Percentiles rank a stretch among this genome's conserved stretches.
These are phyloP conservation scores for Plectrocnemia conspersa DNA, from an alignment of 1,140 invertebrate species.

Conservation along the genomic window DNA sequence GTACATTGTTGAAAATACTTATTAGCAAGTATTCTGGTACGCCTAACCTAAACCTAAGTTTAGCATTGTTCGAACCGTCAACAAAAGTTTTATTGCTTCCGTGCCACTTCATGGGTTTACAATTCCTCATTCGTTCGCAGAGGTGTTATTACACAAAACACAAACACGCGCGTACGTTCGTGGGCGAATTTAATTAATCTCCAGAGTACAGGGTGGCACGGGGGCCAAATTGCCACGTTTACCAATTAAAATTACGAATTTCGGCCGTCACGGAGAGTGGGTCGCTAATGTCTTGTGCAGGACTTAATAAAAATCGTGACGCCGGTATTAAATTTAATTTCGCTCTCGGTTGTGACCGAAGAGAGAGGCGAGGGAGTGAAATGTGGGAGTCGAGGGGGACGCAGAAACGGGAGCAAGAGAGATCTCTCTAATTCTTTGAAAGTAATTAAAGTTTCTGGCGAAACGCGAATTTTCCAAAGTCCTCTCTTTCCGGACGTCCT, in stretches of 20 bases:
- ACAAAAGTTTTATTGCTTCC: no score
- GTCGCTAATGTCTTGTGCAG: conserved; percentile 8
- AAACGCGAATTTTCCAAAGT: conserved; percentile 28
- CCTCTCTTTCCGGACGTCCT: background rate
- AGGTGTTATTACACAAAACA: no score
- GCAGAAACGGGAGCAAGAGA: no score
- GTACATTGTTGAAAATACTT: no score
- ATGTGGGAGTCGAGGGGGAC: no score
- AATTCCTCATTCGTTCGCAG: no score
- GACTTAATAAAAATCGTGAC: conserved; percentile 35
- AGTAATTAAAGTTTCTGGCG: conserved; percentile 34
- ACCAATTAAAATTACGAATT: conserved; percentile 14
- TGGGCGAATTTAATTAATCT: conserved; percentile 13
- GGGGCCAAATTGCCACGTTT: conserved; percentile 13
- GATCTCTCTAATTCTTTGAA: conserved; percentile 26
- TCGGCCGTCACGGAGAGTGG: conserved; percentile 15
- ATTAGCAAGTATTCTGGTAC: no score
- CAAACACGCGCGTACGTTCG: no score
- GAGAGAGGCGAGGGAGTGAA: no score
- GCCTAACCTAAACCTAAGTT: no score
- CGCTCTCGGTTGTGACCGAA: conserved; percentile 9
- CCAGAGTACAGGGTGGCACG: background rate
- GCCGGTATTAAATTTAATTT: conserved; percentile 32
- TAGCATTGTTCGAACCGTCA: no score
- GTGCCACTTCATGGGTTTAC: no score